A percentile compares a stretch with the other conserved stretches of the same genome.
Conservation (phyloP, 2,113 vertebrate genomes). For the Orcinus orca region DNA sequence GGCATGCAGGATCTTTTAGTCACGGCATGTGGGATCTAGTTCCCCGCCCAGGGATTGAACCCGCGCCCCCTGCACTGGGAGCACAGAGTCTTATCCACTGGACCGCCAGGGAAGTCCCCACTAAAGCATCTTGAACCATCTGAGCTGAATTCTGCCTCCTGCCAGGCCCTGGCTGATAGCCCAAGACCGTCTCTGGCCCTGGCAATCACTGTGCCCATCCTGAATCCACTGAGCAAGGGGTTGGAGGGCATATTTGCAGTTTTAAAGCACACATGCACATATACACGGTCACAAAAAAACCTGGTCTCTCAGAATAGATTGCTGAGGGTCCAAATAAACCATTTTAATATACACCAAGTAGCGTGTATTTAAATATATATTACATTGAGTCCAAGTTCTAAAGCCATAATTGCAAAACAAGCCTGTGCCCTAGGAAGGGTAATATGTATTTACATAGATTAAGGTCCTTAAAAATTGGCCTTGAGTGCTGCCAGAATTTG, state of each 20-base stretch:
- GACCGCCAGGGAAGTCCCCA: accelerated
- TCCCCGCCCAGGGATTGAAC: too few relatives aligned
- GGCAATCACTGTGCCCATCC: neutral
- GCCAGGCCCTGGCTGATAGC: neutral
- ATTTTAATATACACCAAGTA: neutral
- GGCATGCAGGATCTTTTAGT: too few relatives aligned
- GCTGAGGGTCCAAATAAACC: neutral
- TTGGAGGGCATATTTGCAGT: neutral
- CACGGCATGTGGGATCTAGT: too few relatives aligned
- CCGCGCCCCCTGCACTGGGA: too few relatives aligned
- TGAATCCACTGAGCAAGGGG: neutral
- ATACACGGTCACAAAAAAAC: neutral
- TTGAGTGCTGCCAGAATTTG: neutral
- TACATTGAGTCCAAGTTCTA: neutral
- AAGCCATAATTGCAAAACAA: neutral
- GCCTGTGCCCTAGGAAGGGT: neutral
- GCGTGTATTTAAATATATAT: neutral
- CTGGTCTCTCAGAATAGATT: neutral
- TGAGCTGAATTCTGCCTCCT: neutral
- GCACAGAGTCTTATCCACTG: too few relatives aligned
- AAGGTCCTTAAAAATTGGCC: neutral
- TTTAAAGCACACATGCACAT: neutral
- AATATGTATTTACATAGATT: neutral
- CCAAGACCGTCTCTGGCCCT: neutral
- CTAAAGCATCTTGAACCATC: neutral